Conservation (phyloP, 2,113 vertebrate genomes). For the Hyaena hyaena region DNA sequence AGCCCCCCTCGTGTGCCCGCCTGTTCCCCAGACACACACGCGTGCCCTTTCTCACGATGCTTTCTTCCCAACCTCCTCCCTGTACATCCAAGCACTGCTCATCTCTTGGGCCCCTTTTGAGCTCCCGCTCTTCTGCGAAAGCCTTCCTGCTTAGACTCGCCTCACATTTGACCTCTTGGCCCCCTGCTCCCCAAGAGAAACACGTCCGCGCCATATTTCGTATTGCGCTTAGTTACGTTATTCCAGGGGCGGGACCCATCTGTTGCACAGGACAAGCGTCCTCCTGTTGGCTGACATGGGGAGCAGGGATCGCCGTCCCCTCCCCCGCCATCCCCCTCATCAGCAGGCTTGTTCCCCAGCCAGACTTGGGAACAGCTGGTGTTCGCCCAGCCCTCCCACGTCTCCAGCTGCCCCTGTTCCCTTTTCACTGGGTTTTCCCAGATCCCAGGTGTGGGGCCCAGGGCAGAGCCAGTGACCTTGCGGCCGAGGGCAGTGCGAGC, state of each 20-base stretch:
- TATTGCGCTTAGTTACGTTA: neutral
- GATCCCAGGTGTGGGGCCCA: constrained; percentile 51
- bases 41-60: neutral
- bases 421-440: constrained; percentile 43
- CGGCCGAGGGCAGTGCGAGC: neutral
- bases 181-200: constrained; percentile 55
- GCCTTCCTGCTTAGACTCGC: constrained; percentile 18
- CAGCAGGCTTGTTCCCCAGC: neutral
- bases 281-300: constrained; percentile 37
- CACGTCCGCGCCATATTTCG: neutral
- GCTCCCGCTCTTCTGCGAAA: neutral
- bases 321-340: neutral
- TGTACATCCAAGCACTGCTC: neutral
- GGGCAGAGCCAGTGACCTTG: neutral
- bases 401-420: constrained; percentile 65
- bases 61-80: neutral
- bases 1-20: neutral
- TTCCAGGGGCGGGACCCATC: constrained; percentile 56
- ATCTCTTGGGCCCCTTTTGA: neutral
- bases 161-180: constrained; percentile 59
- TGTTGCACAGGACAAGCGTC: constrained; percentile 44
- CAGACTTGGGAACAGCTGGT: constrained; percentile 66
- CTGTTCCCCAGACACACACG: neutral
- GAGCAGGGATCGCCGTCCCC: neutral
- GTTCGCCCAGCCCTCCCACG: neutral